Evolutionary conservation across 2,888 invertebrate species (phyloP), one percentile per base, ranked within the genome.

Genomic region (Heliconius hortense): DNA sequence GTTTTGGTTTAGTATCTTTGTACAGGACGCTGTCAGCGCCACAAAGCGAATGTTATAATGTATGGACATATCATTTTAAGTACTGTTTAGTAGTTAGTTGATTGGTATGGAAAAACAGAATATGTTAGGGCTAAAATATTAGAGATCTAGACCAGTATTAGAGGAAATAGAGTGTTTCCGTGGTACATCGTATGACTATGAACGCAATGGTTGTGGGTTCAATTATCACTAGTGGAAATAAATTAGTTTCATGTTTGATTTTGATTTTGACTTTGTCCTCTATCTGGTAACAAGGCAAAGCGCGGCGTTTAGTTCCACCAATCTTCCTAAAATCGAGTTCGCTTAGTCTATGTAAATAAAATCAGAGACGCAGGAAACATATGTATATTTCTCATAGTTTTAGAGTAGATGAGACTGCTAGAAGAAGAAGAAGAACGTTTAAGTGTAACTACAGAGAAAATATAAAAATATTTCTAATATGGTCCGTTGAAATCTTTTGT

Each of bases 1-100:
- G 35, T 76, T 74, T 74, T 62, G 67, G 73, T 74, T 76, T 69
- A 72, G 67, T 76, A 63, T 74, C 77, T 77, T 77, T 77, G 75
- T 75, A 28, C 64, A 75, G 70, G 64, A 77, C 69, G 75, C 70
- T 73, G 66, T 70, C 39, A 74, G 39, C 24, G 56, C 26, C 63
- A 74, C 74, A 74, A 74, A 74, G 74, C 39, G 68, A 53, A 56
- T 35, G 59, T 69, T 62, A 69, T 68, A 68, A 31, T 56, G 15
- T 31, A 59, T 15, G 48, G 11, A 26, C 63, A 26, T 63, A 63
- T 70, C 26, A 39, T 70, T 53, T 53, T 18, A 21, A 24, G 67
- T 39, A 28, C 10, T 24, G 59, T 21, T 60, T 74, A 56, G n/a
- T n/a, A 56, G 56, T 11, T 56, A 56, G 56, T 56, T 56, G n/a